Base-by-base conservation (phyloP, 1,140 invertebrate genomes). In the Drosophila varians region DNA sequence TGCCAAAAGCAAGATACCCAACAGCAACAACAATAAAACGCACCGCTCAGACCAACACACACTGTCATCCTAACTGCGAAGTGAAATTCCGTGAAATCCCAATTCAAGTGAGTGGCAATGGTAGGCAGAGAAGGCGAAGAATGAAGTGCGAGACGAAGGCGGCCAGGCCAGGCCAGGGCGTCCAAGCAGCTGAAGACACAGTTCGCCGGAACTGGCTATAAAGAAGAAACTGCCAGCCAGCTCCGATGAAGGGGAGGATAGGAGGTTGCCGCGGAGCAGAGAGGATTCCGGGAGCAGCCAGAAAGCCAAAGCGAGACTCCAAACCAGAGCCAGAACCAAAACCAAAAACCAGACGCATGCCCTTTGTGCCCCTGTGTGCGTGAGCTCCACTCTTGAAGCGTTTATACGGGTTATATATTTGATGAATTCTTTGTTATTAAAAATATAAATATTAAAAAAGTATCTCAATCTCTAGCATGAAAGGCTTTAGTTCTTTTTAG, bases 51-150 rank as follows among this genome's bases (percentile, higher is more conserved):
- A n/a, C 28, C 28, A n/a, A n/a, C 46, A 54, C 36, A 53, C 69
- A 74, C 69, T 80, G 73, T 87, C 82, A 87, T 86, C 76, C 82
- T 87, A 86, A 77, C 83, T 82, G 83, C 65, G 69, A 66, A 88
- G 61, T 70, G 79, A 53, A 87, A 87, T 87, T 87, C 82, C 74
- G 74, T 87, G 82, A 87, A 87, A 87, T 87, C 82, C 77, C 65
- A 87, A 87, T 88, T 82, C 83, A 86, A 82, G 74, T 87, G 70
- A 86, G 82, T 87, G 74, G 61, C 62, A 49, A 56, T 51, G 69
- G 46, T 43, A n/a, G 64, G 77, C 48, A 46, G 36, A 43, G 23
- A 55, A 19, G 21, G 31, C 25, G 42, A 26, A 12, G 26, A 34
- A 36, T 53, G 38, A 18, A 18, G 38, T 18, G 8, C 14, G 28